Percentiles rank a stretch among this genome's conserved stretches.
These are phyloP conservation scores for Maccullochella peelii DNA, from an alignment of 2,113 vertebrate genomes.

Conservation along the genomic window DNA sequence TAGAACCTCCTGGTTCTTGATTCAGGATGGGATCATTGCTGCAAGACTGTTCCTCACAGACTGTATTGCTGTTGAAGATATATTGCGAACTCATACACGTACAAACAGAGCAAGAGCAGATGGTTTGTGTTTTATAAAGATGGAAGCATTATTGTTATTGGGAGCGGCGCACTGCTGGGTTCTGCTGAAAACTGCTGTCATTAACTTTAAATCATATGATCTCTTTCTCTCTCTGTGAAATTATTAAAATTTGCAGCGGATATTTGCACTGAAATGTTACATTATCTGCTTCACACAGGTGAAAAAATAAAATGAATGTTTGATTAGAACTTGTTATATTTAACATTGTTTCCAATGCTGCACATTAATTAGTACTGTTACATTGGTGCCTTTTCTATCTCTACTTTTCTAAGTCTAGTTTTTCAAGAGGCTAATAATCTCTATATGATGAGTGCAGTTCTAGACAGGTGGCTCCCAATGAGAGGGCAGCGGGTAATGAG, in stretches of 20 bases:
- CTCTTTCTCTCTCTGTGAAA: neutral
- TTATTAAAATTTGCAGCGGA: neutral
- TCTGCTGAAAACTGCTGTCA: neutral
- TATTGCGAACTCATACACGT: neutral
- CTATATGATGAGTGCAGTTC: conserved; percentile 24
- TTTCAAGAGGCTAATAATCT: conserved; percentile 14
- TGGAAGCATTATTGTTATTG: conserved; percentile 20
- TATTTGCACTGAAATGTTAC: neutral
- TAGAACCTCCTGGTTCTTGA: neutral
- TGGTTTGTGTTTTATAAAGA: conserved; percentile 31
- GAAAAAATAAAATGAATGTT: conserved; percentile 5
- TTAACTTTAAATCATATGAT: conserved; percentile 6
- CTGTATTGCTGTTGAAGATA: neutral
- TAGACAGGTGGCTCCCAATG: conserved; percentile 34
- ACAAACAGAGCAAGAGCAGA: conserved; percentile 20
- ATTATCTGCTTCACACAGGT: conserved; percentile 15
- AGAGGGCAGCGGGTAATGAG: conserved; percentile 23
- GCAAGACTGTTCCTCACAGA: conserved; percentile 10
- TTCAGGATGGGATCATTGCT: neutral
- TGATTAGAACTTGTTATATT: neutral
- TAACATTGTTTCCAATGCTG: neutral
- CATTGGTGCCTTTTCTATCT: neutral
- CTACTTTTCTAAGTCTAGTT: neutral
- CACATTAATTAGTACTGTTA: neutral
- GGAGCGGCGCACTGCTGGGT: neutral